Percentiles rank a stretch among this genome's conserved stretches.
These are phyloP conservation scores for Prosapia bicincta DNA, from an alignment of 2,888 invertebrate genomes.

Conservation along the genomic window DNA sequence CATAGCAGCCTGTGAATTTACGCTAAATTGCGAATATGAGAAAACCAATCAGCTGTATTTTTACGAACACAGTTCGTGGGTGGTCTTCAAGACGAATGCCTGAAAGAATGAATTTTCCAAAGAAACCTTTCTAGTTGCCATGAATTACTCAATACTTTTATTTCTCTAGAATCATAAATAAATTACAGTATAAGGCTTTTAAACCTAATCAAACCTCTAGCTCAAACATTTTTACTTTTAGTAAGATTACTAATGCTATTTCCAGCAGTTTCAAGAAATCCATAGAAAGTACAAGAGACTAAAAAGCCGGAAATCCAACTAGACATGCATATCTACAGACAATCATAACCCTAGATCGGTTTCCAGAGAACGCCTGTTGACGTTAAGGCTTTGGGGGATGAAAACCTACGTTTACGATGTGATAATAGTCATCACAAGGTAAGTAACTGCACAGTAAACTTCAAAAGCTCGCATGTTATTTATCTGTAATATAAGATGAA, in stretches of 20 bases:
- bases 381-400: not conserved
- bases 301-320: not conserved
- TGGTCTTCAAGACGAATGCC: not conserved
- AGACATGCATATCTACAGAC: constrained; percentile 6
- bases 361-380: not conserved
- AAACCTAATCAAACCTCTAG: not conserved
- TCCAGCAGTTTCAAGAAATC: constrained; percentile 18
- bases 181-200: not conserved
- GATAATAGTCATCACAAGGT: no score
- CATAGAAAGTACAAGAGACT: not conserved
- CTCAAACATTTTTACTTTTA: not conserved
- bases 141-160: not conserved
- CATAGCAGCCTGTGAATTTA: not conserved
- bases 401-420: no score
- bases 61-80: not conserved
- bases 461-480: no score
- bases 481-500: no score
- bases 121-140: not conserved
- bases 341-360: not conserved
- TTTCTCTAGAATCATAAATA: not conserved
- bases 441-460: no score
- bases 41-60: not conserved
- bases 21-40: not conserved
- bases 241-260: not conserved
- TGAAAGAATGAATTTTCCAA: not conserved